Percentiles rank a stretch among this genome's conserved stretches.
Conservation (phyloP, 2,888 invertebrate species). For the Tethea ocularis region DNA sequence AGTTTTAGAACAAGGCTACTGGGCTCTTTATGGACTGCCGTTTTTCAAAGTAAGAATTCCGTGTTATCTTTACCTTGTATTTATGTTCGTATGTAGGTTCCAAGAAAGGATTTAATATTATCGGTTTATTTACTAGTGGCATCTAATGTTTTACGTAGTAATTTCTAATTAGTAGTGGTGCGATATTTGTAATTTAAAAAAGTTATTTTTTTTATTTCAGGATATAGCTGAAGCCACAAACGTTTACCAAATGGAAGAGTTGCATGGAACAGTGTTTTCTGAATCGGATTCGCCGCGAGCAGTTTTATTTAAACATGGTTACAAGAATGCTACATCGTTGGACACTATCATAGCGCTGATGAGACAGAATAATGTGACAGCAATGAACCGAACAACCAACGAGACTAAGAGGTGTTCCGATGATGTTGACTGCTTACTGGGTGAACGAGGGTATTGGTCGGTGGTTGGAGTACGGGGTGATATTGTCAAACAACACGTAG, state of each 20-base stretch:
- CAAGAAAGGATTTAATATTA: too few species aligned
- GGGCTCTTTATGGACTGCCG: slow-evolving; percentile 88
- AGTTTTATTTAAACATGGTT: slow-evolving; percentile 60
- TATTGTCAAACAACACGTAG: slow-evolving; percentile 49
- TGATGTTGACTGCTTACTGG: slow-evolving; percentile 53
- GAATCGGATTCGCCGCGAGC: slow-evolving; percentile 67
- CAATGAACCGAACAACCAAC: slow-evolving; percentile 48
- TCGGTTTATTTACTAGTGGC: too few species aligned
- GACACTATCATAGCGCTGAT: slow-evolving; percentile 67
- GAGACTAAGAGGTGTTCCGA: slow-evolving; percentile 44
- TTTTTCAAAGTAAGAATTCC: slow-evolving; percentile 69
- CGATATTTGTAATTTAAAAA: not conserved
- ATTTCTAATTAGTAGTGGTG: not conserved
- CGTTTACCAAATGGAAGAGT: slow-evolving; percentile 60
- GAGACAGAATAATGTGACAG: slow-evolving; percentile 70
- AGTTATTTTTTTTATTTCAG: slow-evolving; percentile 40
- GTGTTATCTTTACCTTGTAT: not conserved
- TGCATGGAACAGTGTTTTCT: slow-evolving; percentile 64
- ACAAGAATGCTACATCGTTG: slow-evolving; percentile 67
- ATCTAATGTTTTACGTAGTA: not conserved
- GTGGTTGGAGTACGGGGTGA: slow-evolving; percentile 70
- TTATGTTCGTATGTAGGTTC: too few species aligned
- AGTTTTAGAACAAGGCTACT: slow-evolving; percentile 86
- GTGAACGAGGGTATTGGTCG: slow-evolving; percentile 59
- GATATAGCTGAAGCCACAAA: slow-evolving; percentile 68